Percentiles rank a stretch among this genome's conserved stretches.
phyloP scores from a whole-genome alignment of 2,797 vertebrate species.

The Microchirus variegatus region DNA sequence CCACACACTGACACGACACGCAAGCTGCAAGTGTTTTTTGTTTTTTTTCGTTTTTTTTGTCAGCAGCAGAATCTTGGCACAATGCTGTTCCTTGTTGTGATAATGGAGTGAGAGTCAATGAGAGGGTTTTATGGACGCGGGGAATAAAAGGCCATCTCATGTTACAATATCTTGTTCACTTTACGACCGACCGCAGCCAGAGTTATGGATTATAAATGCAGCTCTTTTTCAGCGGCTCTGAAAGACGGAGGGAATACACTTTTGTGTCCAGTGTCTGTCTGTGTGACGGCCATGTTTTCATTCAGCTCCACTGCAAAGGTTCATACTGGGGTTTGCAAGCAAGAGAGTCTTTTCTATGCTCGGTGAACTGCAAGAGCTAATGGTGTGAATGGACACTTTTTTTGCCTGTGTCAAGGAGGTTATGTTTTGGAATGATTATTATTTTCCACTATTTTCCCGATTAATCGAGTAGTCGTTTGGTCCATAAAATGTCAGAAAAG shows the following conservation, averaged over 20 bases:
- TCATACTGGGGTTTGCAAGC: constrained; percentile 7
- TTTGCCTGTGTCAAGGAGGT: background rate
- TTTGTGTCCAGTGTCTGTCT: background rate
- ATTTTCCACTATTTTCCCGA: too few relatives aligned
- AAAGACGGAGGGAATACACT: constrained; percentile 17
- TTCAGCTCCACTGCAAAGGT: constrained; percentile 2
- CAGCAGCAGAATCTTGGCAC: background rate
- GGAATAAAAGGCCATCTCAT: constrained; percentile 16
- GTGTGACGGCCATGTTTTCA: background rate
- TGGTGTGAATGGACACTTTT: constrained; percentile 23
- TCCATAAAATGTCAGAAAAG: too few relatives aligned
- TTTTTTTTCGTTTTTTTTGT: background rate
- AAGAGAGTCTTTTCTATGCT: constrained; percentile 11
- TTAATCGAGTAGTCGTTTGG: too few relatives aligned
- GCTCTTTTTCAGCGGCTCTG: background rate
- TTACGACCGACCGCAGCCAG: constrained; percentile 40
- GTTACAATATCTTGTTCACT: constrained; percentile 41
- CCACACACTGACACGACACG: background rate
- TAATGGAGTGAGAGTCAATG: constrained; percentile 6
- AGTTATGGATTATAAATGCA: constrained; percentile 40
- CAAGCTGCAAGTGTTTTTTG: background rate
- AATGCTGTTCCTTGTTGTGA: constrained; percentile 9
- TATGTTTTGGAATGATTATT: too few relatives aligned
- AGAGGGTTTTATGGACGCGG: background rate
- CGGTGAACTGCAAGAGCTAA: constrained; percentile 23